These are phyloP conservation scores for Macropus fuliginosus DNA, from an alignment of 2,797 vertebrate genomes.

Conservation along the genomic window DNA sequence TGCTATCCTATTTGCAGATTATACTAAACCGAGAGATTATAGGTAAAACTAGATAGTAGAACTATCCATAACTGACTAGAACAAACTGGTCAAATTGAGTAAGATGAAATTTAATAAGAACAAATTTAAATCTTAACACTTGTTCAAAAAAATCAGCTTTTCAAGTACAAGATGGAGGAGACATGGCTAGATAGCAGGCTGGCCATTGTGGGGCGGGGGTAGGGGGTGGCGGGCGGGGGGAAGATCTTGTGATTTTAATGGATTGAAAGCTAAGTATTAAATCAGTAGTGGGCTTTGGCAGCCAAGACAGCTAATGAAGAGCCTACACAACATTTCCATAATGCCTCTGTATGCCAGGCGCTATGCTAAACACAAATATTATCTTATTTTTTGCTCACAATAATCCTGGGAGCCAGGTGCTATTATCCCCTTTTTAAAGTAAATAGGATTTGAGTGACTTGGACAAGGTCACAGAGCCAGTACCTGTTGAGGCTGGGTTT, in stretches of 20 bases:
- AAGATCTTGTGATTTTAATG: not conserved
- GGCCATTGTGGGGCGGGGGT: not conserved
- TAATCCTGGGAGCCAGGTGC: not conserved
- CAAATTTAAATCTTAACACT: not conserved
- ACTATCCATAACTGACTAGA: not conserved
- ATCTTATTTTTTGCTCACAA: not conserved
- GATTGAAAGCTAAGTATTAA: not conserved
- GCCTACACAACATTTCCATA: not conserved
- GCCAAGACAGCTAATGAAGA: not conserved
- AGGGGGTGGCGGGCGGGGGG: accelerated
- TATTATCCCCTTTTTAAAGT: not conserved
- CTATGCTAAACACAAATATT: not conserved
- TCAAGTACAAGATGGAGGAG: not conserved
- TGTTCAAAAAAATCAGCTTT: not conserved
- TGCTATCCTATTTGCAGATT: not conserved
- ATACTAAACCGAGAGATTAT: not conserved
- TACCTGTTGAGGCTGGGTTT: not conserved
- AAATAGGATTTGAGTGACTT: not conserved
- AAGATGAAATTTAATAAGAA: not conserved
- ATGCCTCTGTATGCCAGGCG: not conserved
- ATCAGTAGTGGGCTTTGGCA: not conserved
- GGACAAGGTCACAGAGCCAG: not conserved
- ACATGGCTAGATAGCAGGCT: not conserved
- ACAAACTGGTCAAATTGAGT: not conserved
- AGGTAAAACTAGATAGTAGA: not conserved